phyloP scores from a whole-genome alignment of 2,797 vertebrate genomes.

The Paratrypauchen microcephalus region DNA sequence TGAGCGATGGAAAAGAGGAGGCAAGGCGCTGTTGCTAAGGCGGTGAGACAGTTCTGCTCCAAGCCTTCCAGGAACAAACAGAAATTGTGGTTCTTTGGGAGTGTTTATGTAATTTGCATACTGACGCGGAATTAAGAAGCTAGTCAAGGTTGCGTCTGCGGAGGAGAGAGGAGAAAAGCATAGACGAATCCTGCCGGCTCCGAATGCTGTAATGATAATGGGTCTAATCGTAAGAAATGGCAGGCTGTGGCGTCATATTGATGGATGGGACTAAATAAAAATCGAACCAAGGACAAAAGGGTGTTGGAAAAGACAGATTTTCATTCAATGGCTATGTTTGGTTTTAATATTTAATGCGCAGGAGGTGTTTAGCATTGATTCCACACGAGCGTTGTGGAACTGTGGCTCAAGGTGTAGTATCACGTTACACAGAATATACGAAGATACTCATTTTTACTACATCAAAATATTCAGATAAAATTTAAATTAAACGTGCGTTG shows the following conservation, averaged over 20 bases:
- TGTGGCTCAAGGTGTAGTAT: not conserved
- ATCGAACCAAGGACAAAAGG: conserved; percentile 3
- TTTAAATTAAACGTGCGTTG: no score
- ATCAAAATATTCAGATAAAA: no score
- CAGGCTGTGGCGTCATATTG: not conserved
- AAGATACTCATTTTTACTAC: not conserved
- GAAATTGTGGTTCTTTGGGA: conserved; percentile 27
- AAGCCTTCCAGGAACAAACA: conserved; percentile 56
- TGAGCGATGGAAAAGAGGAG: not conserved
- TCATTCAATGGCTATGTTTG: not conserved
- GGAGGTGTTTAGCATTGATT: not conserved
- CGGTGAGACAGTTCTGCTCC: conserved; percentile 44
- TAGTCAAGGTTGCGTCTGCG: conserved; percentile 45
- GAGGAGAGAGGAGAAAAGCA: conserved; percentile 17
- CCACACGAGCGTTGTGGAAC: not conserved
- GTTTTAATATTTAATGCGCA: conserved; percentile 9
- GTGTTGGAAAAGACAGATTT: not conserved
- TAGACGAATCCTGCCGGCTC: conserved; percentile 13
- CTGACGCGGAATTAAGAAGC: conserved; percentile 65
- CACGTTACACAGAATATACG: not conserved
- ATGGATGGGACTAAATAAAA: conserved; percentile 8
- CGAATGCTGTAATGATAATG: conserved; percentile 31
- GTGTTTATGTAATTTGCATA: conserved; percentile 64
- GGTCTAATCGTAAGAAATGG: conserved; percentile 22
- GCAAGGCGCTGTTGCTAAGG: conserved; percentile 63